Conservation (phyloP, 2,797 vertebrate species). For the Jordanella pulchra region DNA sequence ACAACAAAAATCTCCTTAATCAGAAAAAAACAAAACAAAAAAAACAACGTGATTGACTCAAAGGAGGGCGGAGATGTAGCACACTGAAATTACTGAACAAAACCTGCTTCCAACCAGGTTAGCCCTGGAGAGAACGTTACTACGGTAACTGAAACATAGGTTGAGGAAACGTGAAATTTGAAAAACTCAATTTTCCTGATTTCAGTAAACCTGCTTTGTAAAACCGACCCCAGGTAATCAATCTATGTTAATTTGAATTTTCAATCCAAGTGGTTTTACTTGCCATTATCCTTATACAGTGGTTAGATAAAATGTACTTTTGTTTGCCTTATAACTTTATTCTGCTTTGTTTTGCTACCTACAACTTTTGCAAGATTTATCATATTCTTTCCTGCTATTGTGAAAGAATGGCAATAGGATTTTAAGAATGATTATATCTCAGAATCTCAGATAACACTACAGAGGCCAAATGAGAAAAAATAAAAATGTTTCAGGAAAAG, state of each 20-base stretch:
- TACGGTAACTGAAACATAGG: no score
- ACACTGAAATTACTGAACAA: no score
- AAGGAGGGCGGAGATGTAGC: no score
- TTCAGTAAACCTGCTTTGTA: no score
- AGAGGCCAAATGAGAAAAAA: not conserved
- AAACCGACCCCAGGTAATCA: no score
- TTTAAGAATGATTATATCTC: not conserved
- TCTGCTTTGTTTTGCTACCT: not conserved
- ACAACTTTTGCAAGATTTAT: not conserved
- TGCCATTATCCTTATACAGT: not conserved
- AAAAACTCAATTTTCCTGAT: no score
- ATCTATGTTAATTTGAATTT: not conserved
- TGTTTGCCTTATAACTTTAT: not conserved
- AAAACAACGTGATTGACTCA: no score
- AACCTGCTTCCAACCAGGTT: no score
- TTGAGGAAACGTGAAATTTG: no score
- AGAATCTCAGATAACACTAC: not conserved
- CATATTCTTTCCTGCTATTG: not conserved
- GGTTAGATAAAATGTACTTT: not conserved
- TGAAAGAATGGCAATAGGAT: not conserved
- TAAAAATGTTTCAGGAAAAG: conserved; percentile 1
- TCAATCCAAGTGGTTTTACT: not conserved
- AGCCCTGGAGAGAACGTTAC: no score
- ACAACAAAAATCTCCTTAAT: no score
- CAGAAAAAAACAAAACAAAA: no score